Evolutionary conservation across 2,797 vertebrate genomes (phyloP).

Genomic region (Spinus olivaceus): DNA sequence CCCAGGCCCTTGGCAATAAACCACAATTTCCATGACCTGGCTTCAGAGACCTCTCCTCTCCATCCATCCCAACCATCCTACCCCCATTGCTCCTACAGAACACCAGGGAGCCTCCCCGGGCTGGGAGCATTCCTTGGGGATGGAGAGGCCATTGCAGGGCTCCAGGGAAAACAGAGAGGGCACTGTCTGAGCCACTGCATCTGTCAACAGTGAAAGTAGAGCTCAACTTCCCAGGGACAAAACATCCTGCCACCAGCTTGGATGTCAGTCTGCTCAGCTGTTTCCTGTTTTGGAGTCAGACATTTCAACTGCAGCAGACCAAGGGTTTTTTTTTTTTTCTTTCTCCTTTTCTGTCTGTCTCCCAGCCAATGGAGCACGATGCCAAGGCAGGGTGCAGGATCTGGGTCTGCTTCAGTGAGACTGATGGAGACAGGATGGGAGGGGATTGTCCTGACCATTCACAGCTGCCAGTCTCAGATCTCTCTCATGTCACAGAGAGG

Average conservation of each 20-base stretch:
- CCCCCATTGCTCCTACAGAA: too few relatives aligned
- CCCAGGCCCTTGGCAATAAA: too few relatives aligned
- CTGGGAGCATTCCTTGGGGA: neutral
- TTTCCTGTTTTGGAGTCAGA: slow-evolving; percentile 52
- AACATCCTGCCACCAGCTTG: slow-evolving; percentile 49
- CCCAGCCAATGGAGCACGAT: neutral
- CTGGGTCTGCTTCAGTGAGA: neutral
- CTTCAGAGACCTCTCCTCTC: too few relatives aligned
- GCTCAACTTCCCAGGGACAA: slow-evolving; percentile 37
- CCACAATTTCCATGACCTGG: too few relatives aligned
- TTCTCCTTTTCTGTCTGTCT: neutral
- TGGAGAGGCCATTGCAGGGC: neutral
- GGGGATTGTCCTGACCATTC: neutral
- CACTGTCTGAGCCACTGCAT: slow-evolving; percentile 37
- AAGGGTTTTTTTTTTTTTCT: neutral
- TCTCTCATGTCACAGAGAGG: neutral
- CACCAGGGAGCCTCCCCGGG: neutral
- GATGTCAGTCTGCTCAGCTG: slow-evolving; percentile 65
- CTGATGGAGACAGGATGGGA: neutral
- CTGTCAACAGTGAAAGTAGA: slow-evolving; percentile 63
- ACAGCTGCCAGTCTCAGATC: neutral
- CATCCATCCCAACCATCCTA: too few relatives aligned
- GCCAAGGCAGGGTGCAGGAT: neutral
- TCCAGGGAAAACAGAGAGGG: slow-evolving; percentile 37
- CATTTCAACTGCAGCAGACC: neutral